Conservation (phyloP, 2,113 vertebrate species). For the Cephalopholis sonnerati region DNA sequence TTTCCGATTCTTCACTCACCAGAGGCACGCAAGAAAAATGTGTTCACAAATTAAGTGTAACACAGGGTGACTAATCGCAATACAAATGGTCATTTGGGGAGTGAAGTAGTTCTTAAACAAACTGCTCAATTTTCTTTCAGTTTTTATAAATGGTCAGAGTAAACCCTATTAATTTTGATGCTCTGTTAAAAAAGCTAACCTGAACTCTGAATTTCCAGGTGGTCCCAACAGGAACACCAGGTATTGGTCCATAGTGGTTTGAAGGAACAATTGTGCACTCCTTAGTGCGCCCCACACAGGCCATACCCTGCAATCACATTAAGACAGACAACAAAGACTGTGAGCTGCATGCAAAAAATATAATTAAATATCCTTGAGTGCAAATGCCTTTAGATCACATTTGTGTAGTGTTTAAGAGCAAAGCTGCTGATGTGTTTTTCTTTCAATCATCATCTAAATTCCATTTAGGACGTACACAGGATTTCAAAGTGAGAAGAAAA, state of each 20-base stretch:
- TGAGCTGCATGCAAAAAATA: not conserved
- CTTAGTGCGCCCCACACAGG: slow-evolving; percentile 98
- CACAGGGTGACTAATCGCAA: too few relatives aligned
- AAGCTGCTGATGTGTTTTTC: not conserved
- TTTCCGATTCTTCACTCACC: too few relatives aligned
- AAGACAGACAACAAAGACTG: slow-evolving; percentile 2
- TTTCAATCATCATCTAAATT: not conserved
- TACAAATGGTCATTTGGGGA: too few relatives aligned
- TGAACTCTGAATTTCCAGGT: slow-evolving; percentile 99
- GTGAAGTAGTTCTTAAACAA: too few relatives aligned
- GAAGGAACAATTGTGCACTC: slow-evolving; percentile 99
- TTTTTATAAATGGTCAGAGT: not conserved
- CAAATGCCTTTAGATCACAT: slow-evolving; percentile 10
- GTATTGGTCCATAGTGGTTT: slow-evolving; percentile 97
- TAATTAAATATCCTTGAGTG: not conserved
- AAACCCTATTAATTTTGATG: too few relatives aligned
- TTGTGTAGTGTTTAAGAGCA: not conserved
- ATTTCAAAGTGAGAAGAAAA: slow-evolving; percentile 11
- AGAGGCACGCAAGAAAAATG: too few relatives aligned
- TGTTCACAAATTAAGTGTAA: too few relatives aligned
- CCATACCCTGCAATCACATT: slow-evolving; percentile 91
- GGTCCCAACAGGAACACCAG: slow-evolving; percentile 95
- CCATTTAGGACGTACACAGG: not conserved
- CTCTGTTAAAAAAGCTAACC: slow-evolving; percentile 75
- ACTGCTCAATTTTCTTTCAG: not conserved